Percentiles rank a stretch among this genome's conserved stretches.
These are phyloP conservation scores for Pogona vitticeps DNA, from an alignment of 2,113 vertebrate genomes.

Conservation along the genomic window DNA sequence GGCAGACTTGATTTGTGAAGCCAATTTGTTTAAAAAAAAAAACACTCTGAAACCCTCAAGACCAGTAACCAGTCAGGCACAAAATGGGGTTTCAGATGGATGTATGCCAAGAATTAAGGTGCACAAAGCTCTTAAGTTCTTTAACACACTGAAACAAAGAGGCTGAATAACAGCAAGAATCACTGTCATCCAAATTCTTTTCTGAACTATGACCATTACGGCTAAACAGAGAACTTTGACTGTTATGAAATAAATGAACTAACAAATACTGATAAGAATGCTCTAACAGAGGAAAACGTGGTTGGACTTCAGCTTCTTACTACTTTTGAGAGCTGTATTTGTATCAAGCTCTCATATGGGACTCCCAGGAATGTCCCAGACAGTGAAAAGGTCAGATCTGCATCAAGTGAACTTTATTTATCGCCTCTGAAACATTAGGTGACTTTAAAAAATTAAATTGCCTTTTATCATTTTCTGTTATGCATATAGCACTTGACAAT, in stretches of 20 bases:
- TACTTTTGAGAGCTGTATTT: not conserved
- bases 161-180: too few relatives aligned
- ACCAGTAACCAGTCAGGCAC: not conserved
- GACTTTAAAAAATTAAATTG: not conserved
- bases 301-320: not conserved
- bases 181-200: not conserved
- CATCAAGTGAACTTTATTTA: not conserved
- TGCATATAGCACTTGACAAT: not conserved
- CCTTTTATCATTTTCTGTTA: not conserved
- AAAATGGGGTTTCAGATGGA: not conserved
- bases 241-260: not conserved
- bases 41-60: not conserved
- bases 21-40: not conserved
- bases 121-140: not conserved
- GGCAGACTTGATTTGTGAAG: not conserved
- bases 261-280: not conserved
- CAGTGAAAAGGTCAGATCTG: not conserved
- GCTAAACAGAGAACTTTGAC: constrained; percentile 4
- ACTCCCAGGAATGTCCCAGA: too few relatives aligned
- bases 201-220: not conserved
- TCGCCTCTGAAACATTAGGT: not conserved
- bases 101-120: not conserved
- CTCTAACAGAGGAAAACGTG: not conserved
- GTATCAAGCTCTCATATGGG: not conserved
- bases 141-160: too few relatives aligned